phyloP scores from a whole-genome alignment of 2,797 vertebrate species.

The Acipenser oxyrinchus region DNA sequence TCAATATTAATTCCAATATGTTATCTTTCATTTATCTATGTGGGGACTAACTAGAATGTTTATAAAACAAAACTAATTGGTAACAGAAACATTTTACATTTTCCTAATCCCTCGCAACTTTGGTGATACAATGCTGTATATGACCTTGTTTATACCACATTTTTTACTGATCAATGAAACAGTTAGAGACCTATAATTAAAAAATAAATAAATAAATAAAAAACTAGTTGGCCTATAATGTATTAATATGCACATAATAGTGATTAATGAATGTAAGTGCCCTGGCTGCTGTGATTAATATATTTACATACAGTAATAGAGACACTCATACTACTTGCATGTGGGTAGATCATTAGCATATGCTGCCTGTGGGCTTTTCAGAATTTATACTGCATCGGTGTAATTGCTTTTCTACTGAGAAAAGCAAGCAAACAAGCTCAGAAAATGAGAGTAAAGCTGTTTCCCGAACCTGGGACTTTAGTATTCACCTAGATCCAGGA shows the following conservation, averaged over 20 bases:
- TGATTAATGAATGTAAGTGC: conserved; percentile 1
- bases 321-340: conserved; percentile 3
- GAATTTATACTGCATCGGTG: background rate
- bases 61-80: too few relatives aligned
- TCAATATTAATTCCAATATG: too few relatives aligned
- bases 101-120: too few relatives aligned
- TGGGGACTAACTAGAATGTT: too few relatives aligned
- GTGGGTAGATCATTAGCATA: conserved; percentile 4
- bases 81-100: too few relatives aligned
- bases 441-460: too few relatives aligned
- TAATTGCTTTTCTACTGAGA: background rate
- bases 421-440: background rate
- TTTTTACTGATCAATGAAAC: background rate
- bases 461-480: too few relatives aligned
- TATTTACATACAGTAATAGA: conserved; percentile 11
- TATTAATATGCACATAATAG: conserved; percentile 2
- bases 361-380: conserved; percentile 10
- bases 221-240: background rate
- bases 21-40: too few relatives aligned
- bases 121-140: too few relatives aligned
- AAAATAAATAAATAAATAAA: background rate
- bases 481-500: too few relatives aligned
- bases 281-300: conserved; percentile 7
- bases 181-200: background rate
- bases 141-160: too few relatives aligned